A percentile compares a stretch with the other conserved stretches of the same genome.
phyloP scores from a whole-genome alignment of 2,113 vertebrate species.

The Arizona elegans region DNA sequence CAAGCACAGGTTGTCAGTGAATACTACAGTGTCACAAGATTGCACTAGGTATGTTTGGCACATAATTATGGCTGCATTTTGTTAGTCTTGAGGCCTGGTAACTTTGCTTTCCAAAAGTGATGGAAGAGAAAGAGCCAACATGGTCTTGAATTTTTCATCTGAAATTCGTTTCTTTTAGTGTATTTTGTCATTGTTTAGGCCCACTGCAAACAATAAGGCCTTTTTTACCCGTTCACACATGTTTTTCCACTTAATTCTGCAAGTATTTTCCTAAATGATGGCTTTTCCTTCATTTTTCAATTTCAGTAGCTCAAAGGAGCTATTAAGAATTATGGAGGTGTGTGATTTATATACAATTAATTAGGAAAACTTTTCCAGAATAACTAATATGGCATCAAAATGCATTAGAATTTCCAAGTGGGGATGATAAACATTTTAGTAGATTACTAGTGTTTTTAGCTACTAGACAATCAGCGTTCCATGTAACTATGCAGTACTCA shows the following conservation, averaged over 20 bases:
- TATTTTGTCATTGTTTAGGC: not conserved
- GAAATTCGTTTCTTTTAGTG: not conserved
- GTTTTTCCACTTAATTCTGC: not conserved
- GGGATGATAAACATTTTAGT: not conserved
- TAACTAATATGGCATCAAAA: not conserved
- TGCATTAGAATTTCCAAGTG: not conserved
- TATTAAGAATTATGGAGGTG: not conserved
- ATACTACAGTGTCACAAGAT: not conserved
- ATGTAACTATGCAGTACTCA: not conserved
- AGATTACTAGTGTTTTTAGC: not conserved
- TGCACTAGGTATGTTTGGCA: not conserved
- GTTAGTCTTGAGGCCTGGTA: not conserved
- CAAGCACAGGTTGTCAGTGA: not conserved
- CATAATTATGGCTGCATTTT: not conserved
- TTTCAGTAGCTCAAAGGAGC: not conserved
- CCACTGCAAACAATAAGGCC: not conserved
- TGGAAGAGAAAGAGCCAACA: not conserved
- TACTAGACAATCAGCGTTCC: not conserved
- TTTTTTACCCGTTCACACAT: not conserved
- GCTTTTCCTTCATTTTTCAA: not conserved
- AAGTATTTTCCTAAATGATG: not conserved
- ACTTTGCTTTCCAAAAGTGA: not conserved
- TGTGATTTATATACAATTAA: not conserved
- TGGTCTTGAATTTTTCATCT: not conserved
- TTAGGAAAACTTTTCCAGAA: not conserved